Base-by-base conservation (phyloP, 2,113 vertebrate species). In the Tricholaema leucomelas region DNA sequence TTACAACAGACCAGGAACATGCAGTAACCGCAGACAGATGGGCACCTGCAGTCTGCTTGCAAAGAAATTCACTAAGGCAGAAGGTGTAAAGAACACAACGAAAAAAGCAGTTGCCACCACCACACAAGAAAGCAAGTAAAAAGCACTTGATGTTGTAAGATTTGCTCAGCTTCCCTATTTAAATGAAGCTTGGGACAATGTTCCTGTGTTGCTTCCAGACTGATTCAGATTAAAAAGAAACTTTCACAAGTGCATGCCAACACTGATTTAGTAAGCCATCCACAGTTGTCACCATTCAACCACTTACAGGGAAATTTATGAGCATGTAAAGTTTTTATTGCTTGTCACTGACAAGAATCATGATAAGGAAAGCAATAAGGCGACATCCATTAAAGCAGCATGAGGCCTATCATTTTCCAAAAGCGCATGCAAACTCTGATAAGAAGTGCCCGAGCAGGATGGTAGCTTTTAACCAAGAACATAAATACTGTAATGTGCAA, bases 261-360 rank as follows among this genome's bases (percentile, higher is more conserved):
- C 59, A 75, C 20, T 90, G 92, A 95, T 96, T 96, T 95, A 93
- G 71, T 79, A 90, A 91, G 73, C 56, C 67, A 96, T 92, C 81
- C 52, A 64, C 72, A 78, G 74, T 3, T 91, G 91, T 93, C 94
- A 94, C 74, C 67, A 63, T 83, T 79, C 66, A 91, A 90, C 67
- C 89, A 95, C 93, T 96, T 95, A 93, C 9, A 83, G 67, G 76
- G 72, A 93, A 95, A 96, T 95, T 93, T 93, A 96, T 50, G 81
- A 91, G 69, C 83, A 85, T 44, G 72, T 96, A 93, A 94, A 91
- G 69, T 79, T 70, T 94, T 93, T 93, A 96, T 76, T 74, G 75
- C 88, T 95, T 91, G 93, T 93, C 91, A 85, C 80, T 84, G 85
- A 93, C 87, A 96, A 93, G 87, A 96, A 93, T 91, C 90, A 92